phyloP scores from a whole-genome alignment of 2,113 vertebrate species.

The Chitala chitala region DNA sequence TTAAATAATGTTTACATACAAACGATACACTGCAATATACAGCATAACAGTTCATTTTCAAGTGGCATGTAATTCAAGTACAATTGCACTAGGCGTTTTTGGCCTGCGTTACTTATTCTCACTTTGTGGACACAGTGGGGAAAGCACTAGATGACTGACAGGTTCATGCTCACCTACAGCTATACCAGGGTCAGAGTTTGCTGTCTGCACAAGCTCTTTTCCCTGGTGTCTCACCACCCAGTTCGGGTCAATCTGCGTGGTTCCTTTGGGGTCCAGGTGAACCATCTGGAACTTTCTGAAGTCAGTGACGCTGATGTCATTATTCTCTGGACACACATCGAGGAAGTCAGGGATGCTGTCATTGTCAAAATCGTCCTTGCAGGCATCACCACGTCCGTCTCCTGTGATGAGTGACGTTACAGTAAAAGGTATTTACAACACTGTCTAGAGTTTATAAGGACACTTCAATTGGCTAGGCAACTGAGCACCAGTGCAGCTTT shows the following conservation, averaged over 20 bases:
- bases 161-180: conserved; percentile 78
- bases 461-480: too few species aligned
- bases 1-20: not conserved
- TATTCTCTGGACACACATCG: conserved; percentile 93
- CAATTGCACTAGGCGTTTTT: too few species aligned
- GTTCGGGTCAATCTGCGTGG: conserved; percentile 94
- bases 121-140: too few species aligned
- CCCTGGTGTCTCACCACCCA: conserved; percentile 98
- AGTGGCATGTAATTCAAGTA: too few species aligned
- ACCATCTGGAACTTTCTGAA: conserved; percentile 99
- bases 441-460: too few species aligned
- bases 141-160: too few species aligned
- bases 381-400: conserved; percentile 88
- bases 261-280: conserved; percentile 93
- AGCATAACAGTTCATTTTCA: not conserved
- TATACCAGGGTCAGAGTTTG: conserved; percentile 95
- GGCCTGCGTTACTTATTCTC: not conserved
- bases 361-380: conserved; percentile 96
- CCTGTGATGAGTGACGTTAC: conserved; percentile 58
- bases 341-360: conserved; percentile 86
- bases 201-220: conserved; percentile 94
- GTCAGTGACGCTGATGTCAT: conserved; percentile 85
- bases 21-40: not conserved
- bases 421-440: too few species aligned
- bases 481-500: not conserved